Conservation (phyloP, 2,888 invertebrate species). For the Synergus japonicus region DNA sequence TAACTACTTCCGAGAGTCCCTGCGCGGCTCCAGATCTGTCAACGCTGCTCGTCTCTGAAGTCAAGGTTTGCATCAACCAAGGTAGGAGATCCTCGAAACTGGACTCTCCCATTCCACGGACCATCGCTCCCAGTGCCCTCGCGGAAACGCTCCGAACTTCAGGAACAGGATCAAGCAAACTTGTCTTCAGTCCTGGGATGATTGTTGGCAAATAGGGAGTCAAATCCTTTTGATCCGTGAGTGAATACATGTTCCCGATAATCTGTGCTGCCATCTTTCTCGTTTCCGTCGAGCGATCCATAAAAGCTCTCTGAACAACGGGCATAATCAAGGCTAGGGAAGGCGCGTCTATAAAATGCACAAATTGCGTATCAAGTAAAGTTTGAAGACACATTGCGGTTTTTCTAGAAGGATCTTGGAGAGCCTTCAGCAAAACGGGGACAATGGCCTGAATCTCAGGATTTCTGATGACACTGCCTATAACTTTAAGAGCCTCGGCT, state of each 20-base stretch:
- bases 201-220: slow-evolving; percentile 97
- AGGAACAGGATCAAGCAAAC: slow-evolving; percentile 97
- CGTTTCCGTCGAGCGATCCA: slow-evolving; percentile 98
- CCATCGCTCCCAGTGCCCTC: slow-evolving; percentile 97
- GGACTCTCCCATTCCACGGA: slow-evolving; percentile 96
- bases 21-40: slow-evolving; percentile 97
- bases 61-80: slow-evolving; percentile 98
- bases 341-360: slow-evolving; percentile 99
- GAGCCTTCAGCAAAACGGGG: slow-evolving; percentile 90
- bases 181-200: slow-evolving; percentile 97
- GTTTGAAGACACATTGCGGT: slow-evolving; percentile 96
- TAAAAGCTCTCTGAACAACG: slow-evolving; percentile 97
- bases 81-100: slow-evolving; percentile 97
- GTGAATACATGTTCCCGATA: slow-evolving; percentile 99
- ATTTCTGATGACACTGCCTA: slow-evolving; percentile 98
- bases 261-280: slow-evolving; percentile 99
- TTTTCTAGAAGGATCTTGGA: slow-evolving; percentile 97
- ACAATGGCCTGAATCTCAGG: slow-evolving; percentile 98
- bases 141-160: slow-evolving; percentile 97
- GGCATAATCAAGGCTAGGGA: slow-evolving; percentile 99
- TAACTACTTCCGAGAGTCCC: slow-evolving; percentile 98
- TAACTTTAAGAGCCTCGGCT: slow-evolving; percentile 95
- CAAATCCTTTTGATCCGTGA: slow-evolving; percentile 99
- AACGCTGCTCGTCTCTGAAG: slow-evolving; percentile 96
- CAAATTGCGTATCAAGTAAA: slow-evolving; percentile 96